Percentiles rank a stretch among this genome's conserved stretches.
These are phyloP conservation scores for Catocala fraxini DNA, from an alignment of 2,888 invertebrate genomes.

Conservation along the genomic window DNA sequence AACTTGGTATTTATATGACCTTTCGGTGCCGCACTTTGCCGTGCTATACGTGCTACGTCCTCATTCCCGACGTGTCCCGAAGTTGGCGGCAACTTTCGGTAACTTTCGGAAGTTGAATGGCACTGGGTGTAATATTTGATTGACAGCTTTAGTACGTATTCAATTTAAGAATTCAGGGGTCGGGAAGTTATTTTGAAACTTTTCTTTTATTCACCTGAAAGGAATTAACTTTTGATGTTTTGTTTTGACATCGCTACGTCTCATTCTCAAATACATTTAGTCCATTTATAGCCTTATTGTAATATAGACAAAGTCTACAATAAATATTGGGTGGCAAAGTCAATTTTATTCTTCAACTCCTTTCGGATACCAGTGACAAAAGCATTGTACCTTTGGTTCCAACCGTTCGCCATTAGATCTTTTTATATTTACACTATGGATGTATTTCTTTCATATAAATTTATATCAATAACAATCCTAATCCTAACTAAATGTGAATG, in stretches of 20 bases:
- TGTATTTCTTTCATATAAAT: too few relatives aligned
- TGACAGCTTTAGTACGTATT: conserved; percentile 17
- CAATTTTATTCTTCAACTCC: too few relatives aligned
- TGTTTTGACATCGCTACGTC: background rate
- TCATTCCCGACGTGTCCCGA: conserved; percentile 11
- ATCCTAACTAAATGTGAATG: too few relatives aligned
- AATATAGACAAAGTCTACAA: too few relatives aligned
- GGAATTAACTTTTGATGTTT: background rate
- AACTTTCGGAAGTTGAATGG: conserved; percentile 15
- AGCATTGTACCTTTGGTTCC: too few relatives aligned
- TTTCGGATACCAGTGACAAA: too few relatives aligned
- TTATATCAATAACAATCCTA: too few relatives aligned
- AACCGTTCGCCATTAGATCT: too few relatives aligned
- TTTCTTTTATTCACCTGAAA: conserved; percentile 3
- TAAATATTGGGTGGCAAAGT: too few relatives aligned
- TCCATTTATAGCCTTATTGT: too few relatives aligned
- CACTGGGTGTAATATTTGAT: conserved; percentile 11
- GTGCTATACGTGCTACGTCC: conserved; percentile 9
- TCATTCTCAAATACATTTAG: too few relatives aligned
- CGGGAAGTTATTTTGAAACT: background rate
- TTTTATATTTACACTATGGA: too few relatives aligned
- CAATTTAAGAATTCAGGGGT: conserved; percentile 5
- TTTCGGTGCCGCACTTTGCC: conserved; percentile 10
- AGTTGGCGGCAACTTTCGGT: conserved; percentile 10
- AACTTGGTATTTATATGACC: conserved; percentile 34